Evolutionary conservation across 2,113 vertebrate genomes (phyloP), one percentile per base, ranked within the genome.

Genomic region (Percina caprodes): DNA sequence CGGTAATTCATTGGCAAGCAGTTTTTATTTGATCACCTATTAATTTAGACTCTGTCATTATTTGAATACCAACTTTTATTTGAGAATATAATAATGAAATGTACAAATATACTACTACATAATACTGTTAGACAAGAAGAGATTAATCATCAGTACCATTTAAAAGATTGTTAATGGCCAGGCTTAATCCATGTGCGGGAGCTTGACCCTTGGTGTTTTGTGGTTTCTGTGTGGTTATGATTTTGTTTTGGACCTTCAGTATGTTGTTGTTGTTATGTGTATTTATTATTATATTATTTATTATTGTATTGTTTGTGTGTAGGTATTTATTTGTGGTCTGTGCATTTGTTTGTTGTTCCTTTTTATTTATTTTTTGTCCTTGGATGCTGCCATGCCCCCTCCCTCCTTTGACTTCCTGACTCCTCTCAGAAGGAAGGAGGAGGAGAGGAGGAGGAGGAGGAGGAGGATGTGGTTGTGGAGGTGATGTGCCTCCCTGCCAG

Each of bases 401-500:
- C 68, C 79, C 72, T 67, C 74, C 77, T 59, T 79, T 59, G 42
- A 55, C 74, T 77, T 80, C 71, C 82, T 84, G 74, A 71, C 84
- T 82, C 84, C 87, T 89, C 74, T 74, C 90, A 92, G 91, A 90
- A 49, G 87, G 88, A 89, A 87, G 91, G 86, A 86, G 89, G 26
- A 2, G 33, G 1, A 5, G 33, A 35, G 33, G 68, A 66, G 83
- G 77, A 76, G 85, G 82, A 85, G 69, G 66, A 68, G 77, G 80
- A 86, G 59, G 68, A 85, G 78, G 84, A 84, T 70, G 51, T 80
- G 85, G 76, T 62, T 81, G 60, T 90, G 80, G 89, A 90, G 73
- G 72, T 87, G 79, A 72, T 83, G 82, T 92, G 88, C 86, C 85
- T 93, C 85, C 92, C 93, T 69, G 91, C 93, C 86, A 83, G 82